Base-by-base conservation (phyloP, 2,888 invertebrate genomes). In the Thymelicus acteon region DNA sequence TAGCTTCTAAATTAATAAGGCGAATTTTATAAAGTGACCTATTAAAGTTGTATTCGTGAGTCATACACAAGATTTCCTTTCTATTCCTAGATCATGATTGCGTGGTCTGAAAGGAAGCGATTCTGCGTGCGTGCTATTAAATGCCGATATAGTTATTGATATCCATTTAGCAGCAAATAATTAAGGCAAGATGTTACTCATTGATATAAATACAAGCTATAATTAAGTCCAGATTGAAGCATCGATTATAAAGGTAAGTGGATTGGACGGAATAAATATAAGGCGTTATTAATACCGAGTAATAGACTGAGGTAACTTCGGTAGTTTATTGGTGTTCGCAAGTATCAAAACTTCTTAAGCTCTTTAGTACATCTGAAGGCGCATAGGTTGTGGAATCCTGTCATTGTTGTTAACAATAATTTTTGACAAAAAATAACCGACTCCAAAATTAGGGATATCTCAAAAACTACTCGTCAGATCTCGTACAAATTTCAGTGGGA, bases 1-100 rank as follows among this genome's bases (percentile, higher is more conserved):
- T 31, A 31, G 31, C 44, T 44, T 12, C 12, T 44, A 44, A 44
- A 44, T 3, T 44, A 44, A 44, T 44, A 44, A 44, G 44, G 44
- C 44, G 10, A 13, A 60, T 60, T 37, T 60, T 15, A 44, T 15
- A 44, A 1, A 12, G 44, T 44, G 8, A 8, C 10, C 8, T 44
- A 57, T n/a, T 19, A 57, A 62, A 31, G 19, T 69, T 7, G 61
- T 57, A 5, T 48, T 62, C 40, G 58, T 60, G 58, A 64, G 69
- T 60, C 47, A 47, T 24, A 15, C 58, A 0, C 39, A 40, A 58
- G 37, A 31, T 70, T 64, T 70, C 64, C 69, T 64, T 60, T 64
- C 58, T 49, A 64, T 70, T 63, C 63, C 58, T 64, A 70, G 69
- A 70, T 70, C 63, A 70, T 48, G 69, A 70, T 70, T 70, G 63